These are phyloP conservation scores for Anoplophora glabripennis DNA, from an alignment of 1,140 invertebrate species.

Conservation along the genomic window DNA sequence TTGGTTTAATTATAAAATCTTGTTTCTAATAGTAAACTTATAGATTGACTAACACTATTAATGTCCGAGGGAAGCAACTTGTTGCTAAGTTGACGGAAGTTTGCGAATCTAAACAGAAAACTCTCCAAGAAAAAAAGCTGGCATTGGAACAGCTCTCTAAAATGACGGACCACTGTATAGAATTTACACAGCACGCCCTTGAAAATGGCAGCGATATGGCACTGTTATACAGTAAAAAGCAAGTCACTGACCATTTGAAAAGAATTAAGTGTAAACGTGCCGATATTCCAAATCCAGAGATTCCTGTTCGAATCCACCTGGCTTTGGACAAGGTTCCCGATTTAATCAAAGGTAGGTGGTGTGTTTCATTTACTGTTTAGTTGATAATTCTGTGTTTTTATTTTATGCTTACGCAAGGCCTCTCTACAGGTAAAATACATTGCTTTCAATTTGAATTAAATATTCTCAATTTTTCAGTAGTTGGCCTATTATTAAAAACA, in stretches of 20 bases:
- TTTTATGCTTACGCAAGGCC: constrained; percentile 17
- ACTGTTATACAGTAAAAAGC: constrained; percentile 79
- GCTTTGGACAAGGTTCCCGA: constrained; percentile 75
- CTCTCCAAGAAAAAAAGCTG: constrained; percentile 77
- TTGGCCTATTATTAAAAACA: too few species aligned
- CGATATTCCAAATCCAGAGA: constrained; percentile 82
- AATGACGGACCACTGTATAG: constrained; percentile 82
- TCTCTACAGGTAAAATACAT: constrained; percentile 20
- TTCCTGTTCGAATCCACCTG: constrained; percentile 74
- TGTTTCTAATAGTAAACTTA: constrained; percentile 1
- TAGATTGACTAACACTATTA: constrained; percentile 80
- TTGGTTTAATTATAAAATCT: neutral
- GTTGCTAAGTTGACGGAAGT: constrained; percentile 76
- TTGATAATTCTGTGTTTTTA: neutral
- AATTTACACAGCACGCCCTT: constrained; percentile 75
- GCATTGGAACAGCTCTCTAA: constrained; percentile 74
- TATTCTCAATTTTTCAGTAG: too few species aligned
- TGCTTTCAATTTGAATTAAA: too few species aligned
- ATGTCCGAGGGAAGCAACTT: constrained; percentile 75
- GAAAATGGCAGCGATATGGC: constrained; percentile 80
- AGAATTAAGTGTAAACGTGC: constrained; percentile 74
- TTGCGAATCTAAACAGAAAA: constrained; percentile 79
- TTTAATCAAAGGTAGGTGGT: constrained; percentile 65
- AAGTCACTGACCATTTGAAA: constrained; percentile 69
- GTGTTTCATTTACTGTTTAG: neutral